Evolutionary conservation across 2,113 vertebrate genomes (phyloP).

Genomic region (Alligator sinensis): DNA sequence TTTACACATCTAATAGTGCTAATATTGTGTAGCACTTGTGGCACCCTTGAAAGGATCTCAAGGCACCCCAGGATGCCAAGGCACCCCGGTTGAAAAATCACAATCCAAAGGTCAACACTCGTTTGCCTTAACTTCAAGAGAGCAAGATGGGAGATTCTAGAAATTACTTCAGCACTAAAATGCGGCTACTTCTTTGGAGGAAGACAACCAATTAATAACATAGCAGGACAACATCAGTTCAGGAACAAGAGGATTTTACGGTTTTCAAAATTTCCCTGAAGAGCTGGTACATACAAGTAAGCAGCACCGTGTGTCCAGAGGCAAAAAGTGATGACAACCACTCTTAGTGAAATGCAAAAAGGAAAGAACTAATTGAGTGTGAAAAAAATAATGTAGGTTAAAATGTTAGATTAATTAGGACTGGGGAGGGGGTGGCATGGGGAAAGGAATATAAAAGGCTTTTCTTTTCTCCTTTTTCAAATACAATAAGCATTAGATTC

Average conservation of each 20-base stretch:
- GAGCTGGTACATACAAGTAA: not conserved
- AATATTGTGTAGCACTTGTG: no score
- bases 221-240: not conserved
- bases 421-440: no score
- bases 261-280: conserved; percentile 9
- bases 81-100: no score
- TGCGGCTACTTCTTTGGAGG: not conserved
- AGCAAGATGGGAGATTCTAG: no score
- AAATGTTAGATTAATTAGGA: no score
- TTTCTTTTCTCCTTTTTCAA: not conserved
- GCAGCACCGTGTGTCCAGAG: not conserved
- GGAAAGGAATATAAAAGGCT: not conserved
- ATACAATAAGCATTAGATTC: not conserved
- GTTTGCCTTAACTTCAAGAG: no score
- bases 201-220: not conserved
- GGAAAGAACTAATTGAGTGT: rapidly evolving
- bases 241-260: conserved; percentile 25
- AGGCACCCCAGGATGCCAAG: no score
- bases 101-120: no score
- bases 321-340: conserved; percentile 19
- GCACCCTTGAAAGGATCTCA: no score
- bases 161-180: not conserved
- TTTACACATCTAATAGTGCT: no score
- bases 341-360: not conserved
- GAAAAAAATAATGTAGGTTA: not conserved